Evolutionary conservation across 2,797 vertebrate genomes (phyloP).

Genomic region (Fistularia commersonii): DNA sequence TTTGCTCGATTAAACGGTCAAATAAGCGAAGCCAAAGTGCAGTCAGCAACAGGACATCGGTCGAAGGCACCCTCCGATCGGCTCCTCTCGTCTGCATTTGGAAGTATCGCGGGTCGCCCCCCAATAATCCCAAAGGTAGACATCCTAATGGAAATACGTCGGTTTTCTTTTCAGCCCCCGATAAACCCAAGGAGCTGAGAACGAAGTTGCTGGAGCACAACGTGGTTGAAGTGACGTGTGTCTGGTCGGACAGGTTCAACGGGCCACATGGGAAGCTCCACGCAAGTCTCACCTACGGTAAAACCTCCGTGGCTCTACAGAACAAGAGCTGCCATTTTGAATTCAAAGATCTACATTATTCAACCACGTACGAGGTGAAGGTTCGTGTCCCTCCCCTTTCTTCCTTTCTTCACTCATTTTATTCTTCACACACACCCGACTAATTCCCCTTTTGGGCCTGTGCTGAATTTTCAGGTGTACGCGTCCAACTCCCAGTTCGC

Average conservation of each 20-base stretch:
- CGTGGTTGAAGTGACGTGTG: neutral
- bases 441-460: no score
- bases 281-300: rapidly evolving
- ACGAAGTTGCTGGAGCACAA: rapidly evolving
- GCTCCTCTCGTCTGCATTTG: no score
- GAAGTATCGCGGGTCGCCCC: no score
- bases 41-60: no score
- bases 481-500: rapidly evolving
- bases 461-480: constrained; percentile 33
- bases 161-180: constrained; percentile 29
- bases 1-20: no score
- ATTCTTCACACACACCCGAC: neutral
- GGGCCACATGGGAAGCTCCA: rapidly evolving
- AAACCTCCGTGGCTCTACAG: rapidly evolving
- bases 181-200: rapidly evolving
- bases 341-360: constrained; percentile 57
- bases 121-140: neutral
- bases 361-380: constrained; percentile 31
- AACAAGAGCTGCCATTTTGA: neutral
- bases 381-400: constrained; percentile 44
- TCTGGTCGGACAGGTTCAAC: rapidly evolving
- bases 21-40: no score
- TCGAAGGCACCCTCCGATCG: no score
- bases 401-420: neutral
- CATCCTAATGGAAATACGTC: neutral